Base-by-base conservation (phyloP, 2,888 invertebrate species). In the Archaeoteleia sp. region DNA sequence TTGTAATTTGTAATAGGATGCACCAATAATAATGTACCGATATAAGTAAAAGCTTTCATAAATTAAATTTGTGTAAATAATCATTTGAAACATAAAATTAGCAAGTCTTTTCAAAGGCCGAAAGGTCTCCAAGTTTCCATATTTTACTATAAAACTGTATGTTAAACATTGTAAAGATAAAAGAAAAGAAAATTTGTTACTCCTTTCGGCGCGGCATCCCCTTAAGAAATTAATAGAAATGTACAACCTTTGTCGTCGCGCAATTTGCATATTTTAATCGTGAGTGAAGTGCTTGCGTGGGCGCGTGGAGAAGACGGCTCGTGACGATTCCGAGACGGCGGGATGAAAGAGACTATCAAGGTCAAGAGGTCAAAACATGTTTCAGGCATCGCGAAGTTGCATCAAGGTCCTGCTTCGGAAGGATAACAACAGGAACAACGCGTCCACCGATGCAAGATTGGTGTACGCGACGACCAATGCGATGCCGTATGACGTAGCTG, bases 401-500 rank as follows among this genome's bases (percentile, higher is more conserved):
- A 77, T 81, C 58, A 73, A 73, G 48, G 75, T 82, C 58, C 70
- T 75, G 43, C 61, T 73, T 53, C 72, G 68, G 46, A 63, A 71
- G 34, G 70, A 53, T 53, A 60, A 66, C 46, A 53, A 65, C 9
- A 49, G 48, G 37, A 27, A 58, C 35, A 68, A 70, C 27, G 53
- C 54, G 35, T 65, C 66, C 43, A 62, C 57, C 58, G 63, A 60
- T 61, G 83, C 83, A 20, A 74, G 69, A 57, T 71, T 86, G 51
- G 69, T 84, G 40, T 85, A 82, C 73, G 80, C 78, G 57, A 83
- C 83, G n/a, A 69, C 76, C 27, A 70, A 71, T n/a, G 78, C 63
- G 13, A 70, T 74, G 43, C 81, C 84, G 8, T 86, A 80, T 70
- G 86, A 86, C 61, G 73, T 85, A 2, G 85, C 85, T 6, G 74